Conservation (phyloP, 2,113 vertebrate species). For the Lota lota region DNA sequence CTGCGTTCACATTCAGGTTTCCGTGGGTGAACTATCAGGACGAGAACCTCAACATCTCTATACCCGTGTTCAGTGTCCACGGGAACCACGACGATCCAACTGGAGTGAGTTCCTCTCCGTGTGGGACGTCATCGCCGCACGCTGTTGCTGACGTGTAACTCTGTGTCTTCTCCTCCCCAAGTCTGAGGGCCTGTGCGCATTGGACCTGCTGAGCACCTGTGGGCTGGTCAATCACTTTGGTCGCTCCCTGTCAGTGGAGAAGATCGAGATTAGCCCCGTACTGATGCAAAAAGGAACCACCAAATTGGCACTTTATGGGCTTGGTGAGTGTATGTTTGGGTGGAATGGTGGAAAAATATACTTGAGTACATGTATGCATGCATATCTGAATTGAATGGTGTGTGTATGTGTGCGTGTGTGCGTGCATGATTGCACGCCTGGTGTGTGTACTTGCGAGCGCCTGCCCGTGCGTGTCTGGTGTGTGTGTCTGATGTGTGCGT, state of each 20-base stretch:
- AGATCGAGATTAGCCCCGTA: conserved; percentile 90
- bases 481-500: not conserved
- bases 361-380: no score
- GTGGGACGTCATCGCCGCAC: not conserved
- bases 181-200: conserved; percentile 89
- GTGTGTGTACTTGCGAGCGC: no score
- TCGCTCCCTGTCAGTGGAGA: conserved; percentile 88
- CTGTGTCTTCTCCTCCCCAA: conserved; percentile 45
- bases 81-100: conserved; percentile 99
- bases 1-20: conserved; percentile 76
- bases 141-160: not conserved
- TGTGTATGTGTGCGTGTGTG: not conserved
- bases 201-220: conserved; percentile 91
- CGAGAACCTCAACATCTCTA: conserved; percentile 91
- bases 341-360: conserved; percentile 68
- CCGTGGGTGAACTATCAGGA: conserved; percentile 98
- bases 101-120: conserved; percentile 77
- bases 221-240: conserved; percentile 96
- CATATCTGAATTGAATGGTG: not conserved
- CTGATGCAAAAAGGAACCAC: conserved; percentile 90
- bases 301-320: conserved; percentile 89
- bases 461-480: not conserved
- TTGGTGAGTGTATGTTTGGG: conserved; percentile 76
- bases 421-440: not conserved
- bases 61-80: conserved; percentile 95